phyloP scores from a whole-genome alignment of 2,888 invertebrate genomes.

The Brachyptera risi region DNA sequence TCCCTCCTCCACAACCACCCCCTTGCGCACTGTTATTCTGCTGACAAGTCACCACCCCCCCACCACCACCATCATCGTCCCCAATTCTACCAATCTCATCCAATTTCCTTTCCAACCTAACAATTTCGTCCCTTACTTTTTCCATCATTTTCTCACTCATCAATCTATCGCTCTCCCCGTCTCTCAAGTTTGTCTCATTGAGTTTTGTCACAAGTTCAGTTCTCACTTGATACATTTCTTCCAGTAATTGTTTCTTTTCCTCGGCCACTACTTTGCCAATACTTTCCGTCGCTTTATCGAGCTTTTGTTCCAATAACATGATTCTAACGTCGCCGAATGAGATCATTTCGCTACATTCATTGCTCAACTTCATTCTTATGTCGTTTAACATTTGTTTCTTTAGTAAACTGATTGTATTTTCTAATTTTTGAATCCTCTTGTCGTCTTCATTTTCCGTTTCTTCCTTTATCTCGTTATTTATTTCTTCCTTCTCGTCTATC shows the following conservation, averaged over 20 bases:
- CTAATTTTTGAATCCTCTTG: constrained; percentile 4
- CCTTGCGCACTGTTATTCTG: no score
- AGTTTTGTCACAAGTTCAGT: constrained; percentile 11
- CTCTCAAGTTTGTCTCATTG: neutral
- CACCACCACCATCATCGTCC: no score
- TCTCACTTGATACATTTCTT: constrained; percentile 18
- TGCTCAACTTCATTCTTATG: constrained; percentile 1
- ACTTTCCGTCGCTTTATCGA: constrained; percentile 11
- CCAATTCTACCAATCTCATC: neutral
- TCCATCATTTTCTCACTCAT: constrained; percentile 4
- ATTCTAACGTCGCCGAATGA: constrained; percentile 15
- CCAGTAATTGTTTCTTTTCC: constrained; percentile 8
- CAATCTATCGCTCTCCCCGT: neutral
- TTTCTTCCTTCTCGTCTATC: neutral
- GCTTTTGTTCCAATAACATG: constrained; percentile 20
- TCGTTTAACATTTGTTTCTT: constrained; percentile 15
- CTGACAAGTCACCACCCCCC: no score
- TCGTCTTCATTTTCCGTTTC: constrained; percentile 10
- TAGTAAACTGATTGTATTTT: constrained; percentile 9
- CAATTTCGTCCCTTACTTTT: neutral
- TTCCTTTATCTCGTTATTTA: no score
- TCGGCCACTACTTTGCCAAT: constrained; percentile 14
- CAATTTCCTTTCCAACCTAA: neutral
- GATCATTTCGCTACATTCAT: no score
- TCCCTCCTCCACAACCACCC: no score